Evolutionary conservation across 1,140 invertebrate species (phyloP), one percentile per base, ranked within the genome.

Genomic region (Dufourea novaeangliae): DNA sequence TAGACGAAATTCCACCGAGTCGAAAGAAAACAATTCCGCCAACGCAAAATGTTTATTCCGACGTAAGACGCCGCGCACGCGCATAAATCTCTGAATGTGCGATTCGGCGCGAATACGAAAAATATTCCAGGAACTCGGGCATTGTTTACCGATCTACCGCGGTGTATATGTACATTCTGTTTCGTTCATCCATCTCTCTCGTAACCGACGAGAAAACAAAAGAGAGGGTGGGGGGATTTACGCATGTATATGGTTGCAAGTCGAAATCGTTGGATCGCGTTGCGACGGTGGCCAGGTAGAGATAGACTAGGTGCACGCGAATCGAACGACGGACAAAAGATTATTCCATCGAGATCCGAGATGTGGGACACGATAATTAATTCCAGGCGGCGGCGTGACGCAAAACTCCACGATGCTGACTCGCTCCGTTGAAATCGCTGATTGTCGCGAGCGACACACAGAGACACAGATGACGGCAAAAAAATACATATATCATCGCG

Each of bases 351-450:
- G 32, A 32, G 32, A 32, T 57, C 54, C 25, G 44, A 67, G 44
- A 62, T 62, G 37, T 62, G 61, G 61, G 37, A 68, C 66, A 25
- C 50, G 50, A 39, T 68, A 68, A 68, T 68, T 68, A 54, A 68
- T 68, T 68, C 66, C 44, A 29, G 37, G 25, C 52, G 37, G 25
- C 52, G 37, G 22, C 14, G 34, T 41, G 50, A 39, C 46, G 34
- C 20, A n/a, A 66, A 66, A 34, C 27, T 12, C 17, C 5, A 25
- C 17, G 29, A 57, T n/a, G 14, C 37, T 25, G 41, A 8, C 27
- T 50, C 41, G 63, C n/a, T n/a, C n/a, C 29, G 12, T 2, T 8
- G 25, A 29, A n/a, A 17, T 32, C 20, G 44, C 1, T 10, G 63
- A 66, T 68, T 17, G 46, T 68, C 46, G 32, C 8, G 11, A 7